Base-by-base conservation (phyloP, 1,140 invertebrate species). In the Temnothorax longispinosus region DNA sequence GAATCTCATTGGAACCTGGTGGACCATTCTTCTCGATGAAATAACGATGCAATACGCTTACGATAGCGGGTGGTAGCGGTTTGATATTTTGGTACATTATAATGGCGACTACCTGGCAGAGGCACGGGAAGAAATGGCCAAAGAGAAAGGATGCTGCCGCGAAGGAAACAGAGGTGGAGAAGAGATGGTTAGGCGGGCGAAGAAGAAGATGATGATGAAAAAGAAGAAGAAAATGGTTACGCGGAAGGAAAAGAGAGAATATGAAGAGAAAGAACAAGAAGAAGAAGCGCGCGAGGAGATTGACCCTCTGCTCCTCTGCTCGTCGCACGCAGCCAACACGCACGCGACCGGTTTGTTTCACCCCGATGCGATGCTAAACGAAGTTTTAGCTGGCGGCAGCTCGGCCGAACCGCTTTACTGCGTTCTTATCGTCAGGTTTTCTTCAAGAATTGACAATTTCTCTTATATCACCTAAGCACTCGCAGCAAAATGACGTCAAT, bases 321-420 rank as follows among this genome's bases (percentile, higher is more conserved):
- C 89, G 80, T 89, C 93, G 92, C 91, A 94, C 91, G 90, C 89
- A 91, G 89, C 74, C 56, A 91, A 93, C 91, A 92, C 93, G 93
- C 92, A 94, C 92, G 93, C 93, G 94, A 95, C 94, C 94, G 93
- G 94, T 94, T 95, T 94, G 91, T 94, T 94, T 95, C 93, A 94
- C 92, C 94, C 92, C 89, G 91, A 91, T 91, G 89, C 92, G 90
- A 93, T 94, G 92, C 92, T 94, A 94, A 94, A 93, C 93, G 92
- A 93, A 93, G 91, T 92, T 94, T 94, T 94, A 93, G 88, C 93
- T 91, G 85, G 89, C 90, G 92, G 93, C 91, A 90, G 90, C 92
- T 91, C 86, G 87, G 86, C 89, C 87, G 90, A 92, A 92, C 91
- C 90, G 86, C 85, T 88, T 86, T 85, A 72, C 80, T 52, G 86